phyloP scores from a whole-genome alignment of 2,888 invertebrate genomes.

The Cataglyphis cursor region DNA sequence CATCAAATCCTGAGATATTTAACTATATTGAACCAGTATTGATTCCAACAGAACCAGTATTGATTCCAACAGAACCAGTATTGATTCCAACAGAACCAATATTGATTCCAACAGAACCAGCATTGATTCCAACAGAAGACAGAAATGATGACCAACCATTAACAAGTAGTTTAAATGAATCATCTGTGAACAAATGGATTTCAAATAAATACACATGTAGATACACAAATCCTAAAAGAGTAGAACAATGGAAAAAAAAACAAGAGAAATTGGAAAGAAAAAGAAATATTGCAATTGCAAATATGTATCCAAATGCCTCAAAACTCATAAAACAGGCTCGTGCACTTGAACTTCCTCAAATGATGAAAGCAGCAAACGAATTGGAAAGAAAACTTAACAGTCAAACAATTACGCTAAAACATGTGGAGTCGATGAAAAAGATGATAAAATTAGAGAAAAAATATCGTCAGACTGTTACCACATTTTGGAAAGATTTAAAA shows the following conservation, averaged over 20 bases:
- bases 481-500: slow-evolving; percentile 54
- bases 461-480: slow-evolving; percentile 44
- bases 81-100: too few relatives aligned
- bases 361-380: slow-evolving; percentile 61
- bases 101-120: not conserved
- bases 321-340: slow-evolving; percentile 54
- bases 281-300: not conserved
- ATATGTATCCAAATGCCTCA: slow-evolving; percentile 28
- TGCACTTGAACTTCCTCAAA: slow-evolving; percentile 53
- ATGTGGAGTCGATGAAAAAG: slow-evolving; percentile 53
- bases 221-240: not conserved
- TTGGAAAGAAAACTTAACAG: slow-evolving; percentile 49
- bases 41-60: not conserved
- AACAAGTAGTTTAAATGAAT: not conserved
- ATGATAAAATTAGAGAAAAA: slow-evolving; percentile 62
- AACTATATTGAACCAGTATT: not conserved
- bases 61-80: not conserved
- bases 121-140: not conserved
- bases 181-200: too few relatives aligned
- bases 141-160: not conserved
- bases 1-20: not conserved
- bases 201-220: too few relatives aligned
- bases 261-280: not conserved
- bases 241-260: not conserved
- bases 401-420: slow-evolving; percentile 41